Percentiles rank a stretch among this genome's conserved stretches.
Evolutionary conservation across 2,797 vertebrate genomes (phyloP).

Genomic region (Ceryle rudis): DNA sequence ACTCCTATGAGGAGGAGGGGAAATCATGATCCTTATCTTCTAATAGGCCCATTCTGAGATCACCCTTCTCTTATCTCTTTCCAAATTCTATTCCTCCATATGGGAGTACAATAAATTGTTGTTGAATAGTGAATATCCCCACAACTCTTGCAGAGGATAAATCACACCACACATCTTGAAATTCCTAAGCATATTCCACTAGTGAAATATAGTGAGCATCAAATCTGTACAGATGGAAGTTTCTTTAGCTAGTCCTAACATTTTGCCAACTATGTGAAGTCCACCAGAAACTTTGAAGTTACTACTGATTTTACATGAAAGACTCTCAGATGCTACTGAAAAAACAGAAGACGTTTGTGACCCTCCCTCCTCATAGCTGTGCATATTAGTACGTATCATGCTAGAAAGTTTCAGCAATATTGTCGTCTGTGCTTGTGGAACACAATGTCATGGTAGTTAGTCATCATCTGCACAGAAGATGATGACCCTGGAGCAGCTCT

Average conservation of each 20-base stretch:
- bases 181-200: not conserved
- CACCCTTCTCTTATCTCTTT: constrained; percentile 44
- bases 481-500: not conserved
- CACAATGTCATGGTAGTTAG: not conserved
- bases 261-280: not conserved
- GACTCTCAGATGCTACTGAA: not conserved
- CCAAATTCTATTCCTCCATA: constrained; percentile 34
- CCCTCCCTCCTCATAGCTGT: not conserved
- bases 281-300: not conserved
- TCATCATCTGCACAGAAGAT: not conserved
- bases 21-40: constrained; percentile 32
- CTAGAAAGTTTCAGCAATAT: not conserved
- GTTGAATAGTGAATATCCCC: constrained; percentile 22
- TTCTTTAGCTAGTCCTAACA: not conserved
- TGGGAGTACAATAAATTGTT: constrained; percentile 53
- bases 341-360: not conserved
- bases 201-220: not conserved
- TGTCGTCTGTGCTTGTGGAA: not conserved
- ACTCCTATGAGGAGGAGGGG: not conserved
- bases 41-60: constrained; percentile 17
- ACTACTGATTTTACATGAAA: not conserved
- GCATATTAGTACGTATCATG: accelerated
- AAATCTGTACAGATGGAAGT: not conserved
- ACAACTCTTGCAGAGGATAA: constrained; percentile 12
- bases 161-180: constrained; percentile 32